Conservation (phyloP, 2,113 vertebrate genomes). For the Balaeniceps rex region DNA sequence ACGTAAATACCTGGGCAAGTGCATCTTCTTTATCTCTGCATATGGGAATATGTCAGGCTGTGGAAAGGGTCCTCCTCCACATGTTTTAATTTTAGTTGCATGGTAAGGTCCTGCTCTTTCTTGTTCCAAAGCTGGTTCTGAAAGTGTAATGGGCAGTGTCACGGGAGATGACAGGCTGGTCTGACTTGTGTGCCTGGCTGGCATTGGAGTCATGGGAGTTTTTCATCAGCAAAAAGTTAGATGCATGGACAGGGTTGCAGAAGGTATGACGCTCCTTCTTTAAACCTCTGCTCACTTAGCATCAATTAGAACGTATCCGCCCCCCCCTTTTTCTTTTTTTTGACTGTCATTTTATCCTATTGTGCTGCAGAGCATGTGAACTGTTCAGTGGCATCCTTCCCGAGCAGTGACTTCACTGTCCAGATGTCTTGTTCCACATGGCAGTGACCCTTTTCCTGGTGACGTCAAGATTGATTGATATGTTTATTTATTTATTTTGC, state of each 20-base stretch:
- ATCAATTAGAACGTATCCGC: not conserved
- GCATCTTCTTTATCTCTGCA: not conserved
- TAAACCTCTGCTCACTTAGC: not conserved
- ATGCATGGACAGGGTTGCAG: not conserved
- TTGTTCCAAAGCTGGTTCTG: not conserved
- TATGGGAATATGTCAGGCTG: not conserved
- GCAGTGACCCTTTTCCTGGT: conserved; percentile 38
- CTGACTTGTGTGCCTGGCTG: not conserved
- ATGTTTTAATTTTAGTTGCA: rapidly evolving
- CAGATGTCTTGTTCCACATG: conserved; percentile 45
- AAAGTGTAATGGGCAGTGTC: not conserved
- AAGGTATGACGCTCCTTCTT: not conserved
- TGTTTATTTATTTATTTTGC: conserved; percentile 53
- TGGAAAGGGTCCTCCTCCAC: not conserved
- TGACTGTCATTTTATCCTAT: not conserved
- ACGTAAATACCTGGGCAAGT: not conserved
- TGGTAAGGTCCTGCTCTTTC: not conserved
- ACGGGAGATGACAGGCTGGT: not conserved
- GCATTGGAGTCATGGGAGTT: not conserved
- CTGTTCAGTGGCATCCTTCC: not conserved
- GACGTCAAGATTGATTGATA: conserved; percentile 11
- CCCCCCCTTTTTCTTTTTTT: not conserved
- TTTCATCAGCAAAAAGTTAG: not conserved
- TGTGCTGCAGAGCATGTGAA: not conserved
- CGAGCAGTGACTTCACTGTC: conserved; percentile 48